Percentiles rank a stretch among this genome's conserved stretches.
Evolutionary conservation across 2,797 vertebrate species (phyloP).

Genomic region (Sebastes vulpes): DNA sequence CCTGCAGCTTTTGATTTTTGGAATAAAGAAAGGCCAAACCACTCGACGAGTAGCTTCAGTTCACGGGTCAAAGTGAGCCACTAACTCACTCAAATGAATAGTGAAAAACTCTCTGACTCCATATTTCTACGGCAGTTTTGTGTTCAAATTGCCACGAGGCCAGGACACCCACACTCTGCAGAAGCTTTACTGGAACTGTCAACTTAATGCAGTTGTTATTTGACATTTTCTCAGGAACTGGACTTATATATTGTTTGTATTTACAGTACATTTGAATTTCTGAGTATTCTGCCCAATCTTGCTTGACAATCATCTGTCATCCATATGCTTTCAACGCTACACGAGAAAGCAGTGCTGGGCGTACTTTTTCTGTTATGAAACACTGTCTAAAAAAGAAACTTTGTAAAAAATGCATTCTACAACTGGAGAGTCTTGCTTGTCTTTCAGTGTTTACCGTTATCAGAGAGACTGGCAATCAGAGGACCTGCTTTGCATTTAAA

Average conservation of each 20-base stretch:
- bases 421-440: not conserved
- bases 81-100: not conserved
- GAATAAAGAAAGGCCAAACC: not conserved
- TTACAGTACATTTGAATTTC: not conserved
- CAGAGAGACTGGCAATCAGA: not conserved
- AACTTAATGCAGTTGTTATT: not conserved
- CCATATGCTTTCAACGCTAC: not conserved
- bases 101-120: not conserved
- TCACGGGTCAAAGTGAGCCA: not conserved
- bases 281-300: not conserved
- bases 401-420: not conserved
- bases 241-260: not conserved
- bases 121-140: not conserved
- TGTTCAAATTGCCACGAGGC: not conserved
- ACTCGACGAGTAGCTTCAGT: not conserved
- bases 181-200: not conserved
- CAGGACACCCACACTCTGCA: not conserved
- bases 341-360: not conserved
- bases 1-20: not conserved
- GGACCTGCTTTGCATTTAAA: not conserved
- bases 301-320: not conserved
- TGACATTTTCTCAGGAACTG: not conserved
- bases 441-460: not conserved
- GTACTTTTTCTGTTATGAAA: not conserved
- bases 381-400: not conserved